phyloP scores from a whole-genome alignment of 2,113 vertebrate species.

The Nannobrachium achirus region DNA sequence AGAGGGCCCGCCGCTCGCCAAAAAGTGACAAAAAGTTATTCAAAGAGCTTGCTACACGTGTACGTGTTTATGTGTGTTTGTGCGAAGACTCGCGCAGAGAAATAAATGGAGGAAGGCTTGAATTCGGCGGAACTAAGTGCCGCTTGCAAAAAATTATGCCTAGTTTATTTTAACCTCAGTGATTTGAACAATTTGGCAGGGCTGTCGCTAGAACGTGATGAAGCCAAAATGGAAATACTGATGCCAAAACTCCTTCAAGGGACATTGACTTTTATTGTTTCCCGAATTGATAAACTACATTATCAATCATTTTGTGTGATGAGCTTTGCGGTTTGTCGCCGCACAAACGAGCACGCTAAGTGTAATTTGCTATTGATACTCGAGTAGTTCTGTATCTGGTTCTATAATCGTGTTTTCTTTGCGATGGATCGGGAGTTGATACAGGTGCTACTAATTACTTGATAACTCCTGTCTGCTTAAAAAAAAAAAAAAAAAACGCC shows the following conservation, averaged over 20 bases:
- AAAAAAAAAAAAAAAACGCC: too few relatives aligned
- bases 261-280: conserved; percentile 33
- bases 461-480: too few relatives aligned
- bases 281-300: conserved; percentile 13
- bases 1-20: conserved; percentile 1
- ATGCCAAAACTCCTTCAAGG: conserved; percentile 17
- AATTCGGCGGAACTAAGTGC: conserved; percentile 66
- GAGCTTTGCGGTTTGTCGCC: conserved; percentile 29
- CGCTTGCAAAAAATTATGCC: conserved; percentile 67
- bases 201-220: conserved; percentile 57
- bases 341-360: too few relatives aligned
- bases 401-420: too few relatives aligned
- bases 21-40: neutral
- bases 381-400: too few relatives aligned
- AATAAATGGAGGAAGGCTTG: conserved; percentile 62
- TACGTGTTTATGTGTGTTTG: conserved; percentile 9
- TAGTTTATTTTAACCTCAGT: conserved; percentile 68
- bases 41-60: conserved; percentile 9
- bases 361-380: too few relatives aligned
- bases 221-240: conserved; percentile 52
- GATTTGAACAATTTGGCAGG: conserved; percentile 70
- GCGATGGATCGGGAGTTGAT: too few relatives aligned
- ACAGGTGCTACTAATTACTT: too few relatives aligned
- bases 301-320: conserved; percentile 13
- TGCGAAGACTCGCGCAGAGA: conserved; percentile 49